phyloP scores from a whole-genome alignment of 1,140 invertebrate species.

The Drosophila leontia region DNA sequence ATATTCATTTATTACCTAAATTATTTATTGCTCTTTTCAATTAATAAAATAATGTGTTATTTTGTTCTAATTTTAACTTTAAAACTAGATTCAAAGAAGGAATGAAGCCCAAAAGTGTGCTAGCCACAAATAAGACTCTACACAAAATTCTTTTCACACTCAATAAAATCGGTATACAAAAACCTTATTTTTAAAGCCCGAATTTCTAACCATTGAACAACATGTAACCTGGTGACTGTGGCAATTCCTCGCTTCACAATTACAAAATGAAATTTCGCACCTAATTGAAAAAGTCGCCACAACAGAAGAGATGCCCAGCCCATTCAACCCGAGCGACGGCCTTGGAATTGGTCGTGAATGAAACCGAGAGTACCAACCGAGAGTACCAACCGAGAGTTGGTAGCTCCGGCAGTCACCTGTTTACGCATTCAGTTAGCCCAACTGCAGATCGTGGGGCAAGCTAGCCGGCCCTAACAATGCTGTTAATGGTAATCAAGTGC shows the following conservation, averaged over 20 bases:
- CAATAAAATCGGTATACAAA: no score
- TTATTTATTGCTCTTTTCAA: no score
- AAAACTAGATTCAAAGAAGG: not conserved
- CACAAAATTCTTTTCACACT: not conserved
- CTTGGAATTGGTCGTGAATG: conserved; percentile 38
- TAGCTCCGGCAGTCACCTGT: conserved; percentile 9
- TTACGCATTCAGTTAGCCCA: conserved; percentile 48
- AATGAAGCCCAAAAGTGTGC: conserved; percentile 27
- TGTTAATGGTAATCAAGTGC: conserved; percentile 49
- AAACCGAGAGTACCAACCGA: conserved; percentile 37
- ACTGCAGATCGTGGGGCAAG: conserved; percentile 33
- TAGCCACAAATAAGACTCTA: not conserved
- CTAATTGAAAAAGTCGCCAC: conserved; percentile 24
- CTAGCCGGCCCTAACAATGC: conserved; percentile 10
- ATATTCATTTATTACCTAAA: no score
- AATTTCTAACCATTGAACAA: not conserved
- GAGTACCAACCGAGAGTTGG: no score
- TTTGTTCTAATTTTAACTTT: not conserved
- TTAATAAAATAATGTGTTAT: no score
- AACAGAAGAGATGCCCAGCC: not conserved
- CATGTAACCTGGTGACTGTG: not conserved
- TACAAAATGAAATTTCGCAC: conserved; percentile 42
- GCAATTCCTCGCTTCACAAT: conserved; percentile 22
- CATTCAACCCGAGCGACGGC: conserved; percentile 17
- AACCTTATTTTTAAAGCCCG: no score